Base-by-base conservation (phyloP, 1,140 invertebrate species). In the Leptinotarsa texana region DNA sequence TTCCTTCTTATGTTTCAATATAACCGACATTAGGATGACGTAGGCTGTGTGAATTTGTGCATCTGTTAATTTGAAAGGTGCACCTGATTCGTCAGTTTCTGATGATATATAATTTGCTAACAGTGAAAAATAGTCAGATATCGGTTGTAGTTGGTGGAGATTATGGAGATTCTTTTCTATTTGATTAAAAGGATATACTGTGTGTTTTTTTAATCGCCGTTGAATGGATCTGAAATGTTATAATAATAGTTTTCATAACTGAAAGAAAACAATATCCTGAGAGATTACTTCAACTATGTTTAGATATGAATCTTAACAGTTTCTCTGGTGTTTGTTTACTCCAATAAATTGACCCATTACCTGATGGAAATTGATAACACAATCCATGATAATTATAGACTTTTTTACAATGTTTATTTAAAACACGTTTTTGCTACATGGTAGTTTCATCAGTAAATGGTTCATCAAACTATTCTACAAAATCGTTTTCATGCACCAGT, bases 71-170 rank as follows among this genome's bases (percentile, higher is more conserved):
- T 63, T 77, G 13, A 42, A 21, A 18, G 18, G 18, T 15, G n/a
- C 27, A 6, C 48, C 27, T 11, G 13, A 18, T 24, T 21, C 63
- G 3, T 63, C 13, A 13, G 62, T 47, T 11, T n/a, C 8, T 22
- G 51, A 15, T 11, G 15, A 8, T n/a, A 61, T n/a, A 42, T 65
- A 47, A 49, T 24, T 74, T 66, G 63, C 21, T 48, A 80, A 61
- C n/a, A 75, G 71, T 2, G 74, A 61, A 65, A 77, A 80, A 72
- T 72, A 80, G 51, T 79, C 69, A 2, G 51, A 22, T 13, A 80
- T 77, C 4, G 63, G 47, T 15, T 68, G 62, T 6, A 78, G 51
- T 70, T 81, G 77, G 27, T 72, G 73, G 2, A 82, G 63, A 70
- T 78, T 79, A 18, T 42, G 48, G 65, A 77, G 62, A 13, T 79